Base-by-base conservation (phyloP, 2,797 vertebrate genomes). In the Phataginus tricuspis region DNA sequence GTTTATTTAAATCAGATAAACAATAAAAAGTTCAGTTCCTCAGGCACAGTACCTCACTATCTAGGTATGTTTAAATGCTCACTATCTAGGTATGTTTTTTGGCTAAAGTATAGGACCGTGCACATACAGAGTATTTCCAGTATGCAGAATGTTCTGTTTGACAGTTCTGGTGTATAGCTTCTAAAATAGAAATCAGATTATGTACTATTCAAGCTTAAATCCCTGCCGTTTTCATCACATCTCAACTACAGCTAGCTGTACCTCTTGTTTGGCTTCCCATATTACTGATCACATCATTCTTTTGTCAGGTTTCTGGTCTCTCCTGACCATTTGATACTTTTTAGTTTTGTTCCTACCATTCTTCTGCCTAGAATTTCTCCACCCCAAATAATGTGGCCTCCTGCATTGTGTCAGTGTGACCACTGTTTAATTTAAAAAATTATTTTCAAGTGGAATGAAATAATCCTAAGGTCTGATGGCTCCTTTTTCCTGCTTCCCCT, bases 1-100 rank as follows among this genome's bases (percentile, higher is more conserved):
- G 55, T 71, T 86, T 34, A 63, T 86, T 63, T 55, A 89, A 82
- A 71, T 88, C 74, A 80, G 86, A 57, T 80, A 74, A 45, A 83
- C 37, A 71, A n/a, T 75, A 59, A 77, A 21, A 83, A 74, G 34
- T 90, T 90, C 39, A 90, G n/a, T 57, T 87, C 14, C 29, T 93
- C 51, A 34, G n/a, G 72, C 29, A 64, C 29, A 49, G 15, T 64
- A 72, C 34, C 31, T n/a, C 21, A 51, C 4, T 91, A 69, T 53
- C 31, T 29, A 51, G 4, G 42, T 69, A 8, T 42, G 16, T 75
- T 91, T 53, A n/a, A n/a, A n/a, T n/a, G n/a, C 31, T n/a, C 21
- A 51, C 4, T 91, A 69, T 53, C 31, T 29, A 51, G 4, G 42
- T 69, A 8, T 42, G 16, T 75, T 91, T 53, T 80, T 72, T 68